Conservation (phyloP, 1,140 invertebrate genomes). For the Trypoxylus dichotomus region DNA sequence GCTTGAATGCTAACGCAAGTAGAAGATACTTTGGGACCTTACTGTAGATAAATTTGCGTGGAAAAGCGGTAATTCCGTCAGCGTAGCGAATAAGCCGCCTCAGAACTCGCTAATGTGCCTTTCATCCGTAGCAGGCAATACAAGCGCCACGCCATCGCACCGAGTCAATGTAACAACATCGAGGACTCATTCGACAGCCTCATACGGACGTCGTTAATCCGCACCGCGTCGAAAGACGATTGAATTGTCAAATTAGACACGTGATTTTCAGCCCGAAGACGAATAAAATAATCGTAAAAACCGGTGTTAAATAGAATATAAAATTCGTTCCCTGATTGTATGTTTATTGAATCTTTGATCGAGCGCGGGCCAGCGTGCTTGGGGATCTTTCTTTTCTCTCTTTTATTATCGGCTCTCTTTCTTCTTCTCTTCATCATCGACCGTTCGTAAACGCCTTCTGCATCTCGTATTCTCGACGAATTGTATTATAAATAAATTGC, state of each 20-base stretch:
- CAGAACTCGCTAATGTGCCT: too few relatives aligned
- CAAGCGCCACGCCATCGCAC: too few relatives aligned
- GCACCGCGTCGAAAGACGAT: neutral
- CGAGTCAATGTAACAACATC: too few relatives aligned
- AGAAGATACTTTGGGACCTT: too few relatives aligned
- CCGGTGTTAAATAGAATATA: conserved; percentile 7
- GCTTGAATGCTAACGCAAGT: too few relatives aligned
- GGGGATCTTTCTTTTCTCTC: neutral
- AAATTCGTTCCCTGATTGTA: neutral
- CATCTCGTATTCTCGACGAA: neutral
- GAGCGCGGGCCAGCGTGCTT: neutral
- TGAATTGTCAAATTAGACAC: conserved; percentile 7
- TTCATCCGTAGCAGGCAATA: too few relatives aligned
- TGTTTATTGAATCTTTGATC: neutral
- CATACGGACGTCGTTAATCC: neutral
- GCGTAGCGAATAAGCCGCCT: too few relatives aligned
- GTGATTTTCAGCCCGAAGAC: conserved; percentile 5
- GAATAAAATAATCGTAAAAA: conserved; percentile 8
- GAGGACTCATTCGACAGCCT: neutral
- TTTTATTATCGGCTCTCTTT: neutral
- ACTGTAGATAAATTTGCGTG: too few relatives aligned
- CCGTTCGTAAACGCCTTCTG: neutral
- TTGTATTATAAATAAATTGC: neutral
- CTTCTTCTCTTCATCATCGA: neutral
- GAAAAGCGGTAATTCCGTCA: too few relatives aligned